Evolutionary conservation across 2,888 invertebrate genomes (phyloP).

Genomic region (Drosophila fungiperda): DNA sequence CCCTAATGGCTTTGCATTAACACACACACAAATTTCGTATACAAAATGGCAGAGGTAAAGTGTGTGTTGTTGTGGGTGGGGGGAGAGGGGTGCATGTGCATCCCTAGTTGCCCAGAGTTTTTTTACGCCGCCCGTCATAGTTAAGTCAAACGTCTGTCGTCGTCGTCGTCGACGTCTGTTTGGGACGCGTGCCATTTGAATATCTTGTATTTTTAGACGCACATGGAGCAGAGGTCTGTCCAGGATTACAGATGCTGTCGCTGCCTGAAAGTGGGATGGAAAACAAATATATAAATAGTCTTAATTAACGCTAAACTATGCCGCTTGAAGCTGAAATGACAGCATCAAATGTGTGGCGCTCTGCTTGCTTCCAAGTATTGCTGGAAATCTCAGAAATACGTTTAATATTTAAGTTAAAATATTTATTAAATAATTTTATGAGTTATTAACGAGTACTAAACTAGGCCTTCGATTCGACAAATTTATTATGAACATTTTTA

Average conservation of each 20-base stretch:
- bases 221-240: constrained; percentile 13
- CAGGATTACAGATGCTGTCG: constrained; percentile 26
- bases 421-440: background rate
- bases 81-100: constrained; percentile 9
- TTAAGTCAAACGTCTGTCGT: constrained; percentile 39
- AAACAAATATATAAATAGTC: constrained; percentile 22
- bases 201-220: constrained; percentile 44
- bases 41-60: constrained; percentile 8
- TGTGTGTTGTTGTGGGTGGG: background rate
- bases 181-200: constrained; percentile 57
- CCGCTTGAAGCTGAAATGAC: background rate
- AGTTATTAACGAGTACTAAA: background rate
- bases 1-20: constrained; percentile 54
- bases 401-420: background rate
- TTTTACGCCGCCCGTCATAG: constrained; percentile 40
- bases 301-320: constrained; percentile 8
- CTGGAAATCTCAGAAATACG: background rate
- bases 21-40: constrained; percentile 20
- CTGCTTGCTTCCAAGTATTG: background rate
- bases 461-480: background rate
- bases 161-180: constrained; percentile 12
- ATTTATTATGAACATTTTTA: background rate
- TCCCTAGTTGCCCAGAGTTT: constrained; percentile 23
- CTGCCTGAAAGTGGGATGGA: constrained; percentile 13
- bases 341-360: background rate